Evolutionary conservation across 2,113 vertebrate genomes (phyloP).

Genomic region (Numenius arquata): DNA sequence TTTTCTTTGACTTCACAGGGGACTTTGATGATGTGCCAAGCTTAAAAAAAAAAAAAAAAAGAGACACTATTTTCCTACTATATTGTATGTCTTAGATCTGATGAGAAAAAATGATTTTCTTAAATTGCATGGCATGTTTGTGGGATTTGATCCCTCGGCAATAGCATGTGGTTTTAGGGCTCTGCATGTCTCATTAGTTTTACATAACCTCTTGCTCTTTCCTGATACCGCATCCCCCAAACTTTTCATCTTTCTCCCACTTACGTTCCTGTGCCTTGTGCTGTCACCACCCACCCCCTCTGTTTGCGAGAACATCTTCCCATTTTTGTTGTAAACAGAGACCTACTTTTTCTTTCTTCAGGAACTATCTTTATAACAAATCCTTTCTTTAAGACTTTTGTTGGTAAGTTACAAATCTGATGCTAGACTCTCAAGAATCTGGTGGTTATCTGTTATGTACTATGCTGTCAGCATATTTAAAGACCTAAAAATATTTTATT

Average conservation of each 20-base stretch:
- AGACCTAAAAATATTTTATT: constrained; percentile 14
- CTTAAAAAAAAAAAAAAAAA: not conserved
- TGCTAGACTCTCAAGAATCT: constrained; percentile 1
- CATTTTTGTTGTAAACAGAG: not conserved
- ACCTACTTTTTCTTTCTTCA: not conserved
- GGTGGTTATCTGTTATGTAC: constrained; percentile 18
- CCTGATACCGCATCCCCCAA: constrained; percentile 4
- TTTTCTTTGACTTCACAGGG: constrained; percentile 28
- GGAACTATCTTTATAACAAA: not conserved
- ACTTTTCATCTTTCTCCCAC: not conserved
- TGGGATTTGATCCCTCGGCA: constrained; percentile 43
- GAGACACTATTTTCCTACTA: constrained; percentile 7
- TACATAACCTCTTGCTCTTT: constrained; percentile 37
- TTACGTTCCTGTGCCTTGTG: not conserved
- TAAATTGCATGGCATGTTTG: constrained; percentile 34
- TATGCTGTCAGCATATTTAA: constrained; percentile 6
- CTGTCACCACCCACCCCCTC: not conserved
- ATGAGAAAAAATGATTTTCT: constrained; percentile 44
- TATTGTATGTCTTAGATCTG: constrained; percentile 18
- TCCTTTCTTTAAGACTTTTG: not conserved
- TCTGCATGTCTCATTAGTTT: constrained; percentile 55
- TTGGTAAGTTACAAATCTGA: not conserved
- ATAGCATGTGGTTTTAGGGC: constrained; percentile 38
- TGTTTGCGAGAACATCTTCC: accelerated
- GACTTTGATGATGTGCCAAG: constrained; percentile 50